Evolutionary conservation across 2,888 invertebrate species (phyloP).

Genomic region (Megalurothrips usitatus): DNA sequence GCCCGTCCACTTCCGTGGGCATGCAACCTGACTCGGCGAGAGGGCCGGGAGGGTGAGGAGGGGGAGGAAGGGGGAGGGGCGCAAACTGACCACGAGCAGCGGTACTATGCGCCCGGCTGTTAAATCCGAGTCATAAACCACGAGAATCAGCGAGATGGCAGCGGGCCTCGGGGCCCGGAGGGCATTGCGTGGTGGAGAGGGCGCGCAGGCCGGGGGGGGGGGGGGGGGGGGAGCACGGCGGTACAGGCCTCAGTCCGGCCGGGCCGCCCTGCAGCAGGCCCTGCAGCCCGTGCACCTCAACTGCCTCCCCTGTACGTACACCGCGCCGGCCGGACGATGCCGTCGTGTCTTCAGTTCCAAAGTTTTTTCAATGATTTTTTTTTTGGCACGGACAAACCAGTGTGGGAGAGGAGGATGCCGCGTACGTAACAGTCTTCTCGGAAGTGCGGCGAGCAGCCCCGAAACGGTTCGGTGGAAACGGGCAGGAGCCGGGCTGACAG

Average conservation of each 20-base stretch:
- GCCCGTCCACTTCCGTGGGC: background rate
- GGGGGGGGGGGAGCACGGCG: background rate
- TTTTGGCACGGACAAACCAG: too few relatives aligned
- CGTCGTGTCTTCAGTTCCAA: background rate
- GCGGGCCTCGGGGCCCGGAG: background rate
- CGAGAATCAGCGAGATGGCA: conserved; percentile 1
- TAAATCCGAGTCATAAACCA: conserved; percentile 6
- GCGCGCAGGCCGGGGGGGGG: background rate
- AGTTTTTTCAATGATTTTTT: too few relatives aligned
- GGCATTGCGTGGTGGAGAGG: background rate
- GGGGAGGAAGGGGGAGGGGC: background rate
- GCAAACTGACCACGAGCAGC: background rate
- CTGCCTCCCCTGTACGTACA: too few relatives aligned
- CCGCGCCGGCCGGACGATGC: background rate
- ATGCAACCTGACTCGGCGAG: background rate
- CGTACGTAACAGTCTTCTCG: too few relatives aligned
- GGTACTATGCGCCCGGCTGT: background rate
- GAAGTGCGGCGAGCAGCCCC: too few relatives aligned
- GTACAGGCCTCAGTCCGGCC: too few relatives aligned
- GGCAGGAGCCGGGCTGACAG: too few relatives aligned
- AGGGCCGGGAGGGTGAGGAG: background rate
- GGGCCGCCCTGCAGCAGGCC: too few relatives aligned
- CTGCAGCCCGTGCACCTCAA: background rate
- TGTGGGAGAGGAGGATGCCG: too few relatives aligned
- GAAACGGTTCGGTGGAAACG: too few relatives aligned